phyloP scores from a whole-genome alignment of 2,113 vertebrate genomes.

The Pagrus major region DNA sequence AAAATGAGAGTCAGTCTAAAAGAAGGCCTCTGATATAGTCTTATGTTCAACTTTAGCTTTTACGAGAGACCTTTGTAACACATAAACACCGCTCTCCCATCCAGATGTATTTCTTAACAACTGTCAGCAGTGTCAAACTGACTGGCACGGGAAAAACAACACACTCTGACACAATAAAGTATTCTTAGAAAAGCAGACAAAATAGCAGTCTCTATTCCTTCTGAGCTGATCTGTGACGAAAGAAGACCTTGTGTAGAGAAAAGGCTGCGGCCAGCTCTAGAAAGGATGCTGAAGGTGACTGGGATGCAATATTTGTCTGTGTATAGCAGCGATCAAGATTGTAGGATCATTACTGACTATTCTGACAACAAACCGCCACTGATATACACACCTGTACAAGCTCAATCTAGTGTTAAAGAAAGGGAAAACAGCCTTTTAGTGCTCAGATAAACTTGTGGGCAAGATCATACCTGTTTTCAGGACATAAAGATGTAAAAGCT shows the following conservation, averaged over 20 bases:
- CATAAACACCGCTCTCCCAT: slow-evolving; percentile 12
- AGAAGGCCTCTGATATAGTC: slow-evolving; percentile 8
- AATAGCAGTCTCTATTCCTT: neutral
- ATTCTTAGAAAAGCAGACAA: neutral
- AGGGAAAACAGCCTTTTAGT: neutral
- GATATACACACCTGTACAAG: neutral
- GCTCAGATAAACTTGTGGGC: neutral
- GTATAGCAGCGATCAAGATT: neutral
- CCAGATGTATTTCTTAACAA: neutral
- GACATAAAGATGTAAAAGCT: neutral
- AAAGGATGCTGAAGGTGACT: slow-evolving; percentile 13
- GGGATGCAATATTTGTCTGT: neutral
- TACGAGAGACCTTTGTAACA: slow-evolving; percentile 12
- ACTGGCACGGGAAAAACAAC: neutral
- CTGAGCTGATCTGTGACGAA: too few relatives aligned
- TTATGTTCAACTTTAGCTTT: neutral
- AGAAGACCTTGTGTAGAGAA: slow-evolving; percentile 9
- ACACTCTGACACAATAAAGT: neutral
- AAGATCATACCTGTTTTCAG: neutral
- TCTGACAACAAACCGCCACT: neutral
- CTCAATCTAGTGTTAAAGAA: neutral
- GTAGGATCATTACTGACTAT: neutral
- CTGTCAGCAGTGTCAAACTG: slow-evolving; percentile 4
- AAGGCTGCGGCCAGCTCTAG: neutral
- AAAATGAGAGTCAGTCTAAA: neutral